Percentiles rank a stretch among this genome's conserved stretches.
Conservation (phyloP, 2,797 vertebrate genomes). For the Ceyx erithaca region DNA sequence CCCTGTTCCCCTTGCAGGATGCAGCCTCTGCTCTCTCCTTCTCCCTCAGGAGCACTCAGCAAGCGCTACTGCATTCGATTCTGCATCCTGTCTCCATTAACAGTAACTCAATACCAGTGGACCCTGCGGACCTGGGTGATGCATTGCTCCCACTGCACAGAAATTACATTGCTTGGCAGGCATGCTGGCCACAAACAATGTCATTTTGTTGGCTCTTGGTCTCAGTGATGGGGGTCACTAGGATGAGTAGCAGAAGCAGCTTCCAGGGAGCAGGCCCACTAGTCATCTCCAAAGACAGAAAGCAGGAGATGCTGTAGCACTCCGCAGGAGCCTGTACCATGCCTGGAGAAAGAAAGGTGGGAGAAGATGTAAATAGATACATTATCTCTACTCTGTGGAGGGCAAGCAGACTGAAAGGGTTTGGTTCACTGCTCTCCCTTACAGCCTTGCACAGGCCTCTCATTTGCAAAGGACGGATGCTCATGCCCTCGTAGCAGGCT, state of each 20-base stretch:
- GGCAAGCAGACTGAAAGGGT: not conserved
- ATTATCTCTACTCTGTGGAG: not conserved
- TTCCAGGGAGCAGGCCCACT: not conserved
- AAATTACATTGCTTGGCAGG: slow-evolving; percentile 36
- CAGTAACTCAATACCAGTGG: slow-evolving; percentile 31
- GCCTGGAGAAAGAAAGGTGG: not conserved
- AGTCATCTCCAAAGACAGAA: not conserved
- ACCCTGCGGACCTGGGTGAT: not conserved
- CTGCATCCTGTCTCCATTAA: slow-evolving; percentile 8
- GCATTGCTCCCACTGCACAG: not conserved
- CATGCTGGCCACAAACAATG: not conserved
- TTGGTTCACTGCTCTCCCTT: not conserved
- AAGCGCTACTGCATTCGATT: slow-evolving; percentile 17
- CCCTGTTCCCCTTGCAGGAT: not conserved
- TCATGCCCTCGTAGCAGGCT: not conserved
- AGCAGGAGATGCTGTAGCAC: not conserved
- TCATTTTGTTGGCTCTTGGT: slow-evolving; percentile 17
- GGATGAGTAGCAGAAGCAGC: not conserved
- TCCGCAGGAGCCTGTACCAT: not conserved
- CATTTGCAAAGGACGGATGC: not conserved
- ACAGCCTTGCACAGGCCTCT: not conserved
- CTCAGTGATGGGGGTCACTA: not conserved
- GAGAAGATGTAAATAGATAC: not conserved
- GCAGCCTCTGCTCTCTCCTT: not conserved
- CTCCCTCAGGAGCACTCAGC: not conserved